Conservation (phyloP, 2,888 invertebrate genomes). For the Rhagium mordax region DNA sequence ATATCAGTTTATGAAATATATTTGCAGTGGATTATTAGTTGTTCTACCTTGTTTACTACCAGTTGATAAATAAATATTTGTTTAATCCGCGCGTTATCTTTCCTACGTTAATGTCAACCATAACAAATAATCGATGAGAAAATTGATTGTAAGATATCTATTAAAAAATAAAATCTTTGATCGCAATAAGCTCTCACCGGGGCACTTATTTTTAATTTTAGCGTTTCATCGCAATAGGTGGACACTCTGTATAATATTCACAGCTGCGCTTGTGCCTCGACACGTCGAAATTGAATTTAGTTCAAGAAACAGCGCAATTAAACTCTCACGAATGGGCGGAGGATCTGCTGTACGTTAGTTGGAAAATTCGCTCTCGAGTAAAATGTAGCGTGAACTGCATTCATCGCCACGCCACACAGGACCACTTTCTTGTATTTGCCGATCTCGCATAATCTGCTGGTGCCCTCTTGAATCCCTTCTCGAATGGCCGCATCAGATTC, state of each 20-base stretch:
- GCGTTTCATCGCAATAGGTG: background rate
- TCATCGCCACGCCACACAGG: background rate
- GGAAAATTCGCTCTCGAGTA: background rate
- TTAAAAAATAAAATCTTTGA: too few relatives aligned
- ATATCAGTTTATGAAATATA: background rate
- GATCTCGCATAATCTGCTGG: background rate
- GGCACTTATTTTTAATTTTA: too few relatives aligned
- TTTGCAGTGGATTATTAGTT: background rate
- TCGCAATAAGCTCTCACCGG: too few relatives aligned
- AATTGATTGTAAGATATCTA: too few relatives aligned
- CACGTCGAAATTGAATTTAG: background rate
- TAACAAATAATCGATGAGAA: too few relatives aligned
- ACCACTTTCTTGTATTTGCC: slow-evolving; percentile 7
- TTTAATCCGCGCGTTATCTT: background rate
- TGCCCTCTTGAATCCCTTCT: background rate
- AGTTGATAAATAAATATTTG: background rate
- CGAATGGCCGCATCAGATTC: background rate
- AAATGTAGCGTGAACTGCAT: background rate
- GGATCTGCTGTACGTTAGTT: background rate
- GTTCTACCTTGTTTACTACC: background rate
- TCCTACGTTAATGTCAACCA: too few relatives aligned
- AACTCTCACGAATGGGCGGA: background rate
- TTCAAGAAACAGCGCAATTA: background rate
- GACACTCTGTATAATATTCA: background rate
- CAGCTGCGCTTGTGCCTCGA: background rate